Conservation (phyloP, 1,140 invertebrate genomes). For the Calephelis virginiensis region DNA sequence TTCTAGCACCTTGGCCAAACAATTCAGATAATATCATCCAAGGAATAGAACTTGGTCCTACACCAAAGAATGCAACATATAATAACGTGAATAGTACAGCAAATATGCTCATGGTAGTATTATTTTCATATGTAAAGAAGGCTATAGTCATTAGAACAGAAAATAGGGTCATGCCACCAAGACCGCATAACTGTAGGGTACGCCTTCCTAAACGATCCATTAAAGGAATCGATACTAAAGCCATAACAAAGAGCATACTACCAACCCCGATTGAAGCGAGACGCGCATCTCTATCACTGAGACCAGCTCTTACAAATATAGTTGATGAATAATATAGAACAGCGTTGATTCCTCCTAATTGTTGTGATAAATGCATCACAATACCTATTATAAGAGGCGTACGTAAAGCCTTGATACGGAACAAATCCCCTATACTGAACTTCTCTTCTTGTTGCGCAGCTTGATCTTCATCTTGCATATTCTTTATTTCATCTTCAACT, state of each 20-base stretch:
- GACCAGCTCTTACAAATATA: conserved; percentile 89
- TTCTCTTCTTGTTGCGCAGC: conserved; percentile 90
- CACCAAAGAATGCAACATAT: conserved; percentile 95
- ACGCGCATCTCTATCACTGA: conserved; percentile 85
- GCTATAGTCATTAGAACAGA: conserved; percentile 94
- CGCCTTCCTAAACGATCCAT: conserved; percentile 94
- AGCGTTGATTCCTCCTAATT: conserved; percentile 96
- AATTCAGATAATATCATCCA: conserved; percentile 98
- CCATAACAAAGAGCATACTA: conserved; percentile 95
- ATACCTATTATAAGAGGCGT: conserved; percentile 92
- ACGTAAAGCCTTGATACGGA: conserved; percentile 87
- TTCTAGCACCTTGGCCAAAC: conserved; percentile 94
- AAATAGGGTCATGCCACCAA: conserved; percentile 95
- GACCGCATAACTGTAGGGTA: conserved; percentile 91
- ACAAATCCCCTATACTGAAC: conserved; percentile 89
- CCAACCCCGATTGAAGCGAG: conserved; percentile 96
- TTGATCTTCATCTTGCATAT: conserved; percentile 92
- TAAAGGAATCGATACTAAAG: conserved; percentile 93
- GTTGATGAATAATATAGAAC: conserved; percentile 95
- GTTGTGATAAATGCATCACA: conserved; percentile 96
- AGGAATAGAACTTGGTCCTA: conserved; percentile 95
- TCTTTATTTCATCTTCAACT: conserved; percentile 92
- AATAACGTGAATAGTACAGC: conserved; percentile 93
- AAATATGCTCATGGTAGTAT: conserved; percentile 79
- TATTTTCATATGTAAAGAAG: conserved; percentile 79